Conservation (phyloP, 1,140 invertebrate species). For the Trichogramma pretiosum region DNA sequence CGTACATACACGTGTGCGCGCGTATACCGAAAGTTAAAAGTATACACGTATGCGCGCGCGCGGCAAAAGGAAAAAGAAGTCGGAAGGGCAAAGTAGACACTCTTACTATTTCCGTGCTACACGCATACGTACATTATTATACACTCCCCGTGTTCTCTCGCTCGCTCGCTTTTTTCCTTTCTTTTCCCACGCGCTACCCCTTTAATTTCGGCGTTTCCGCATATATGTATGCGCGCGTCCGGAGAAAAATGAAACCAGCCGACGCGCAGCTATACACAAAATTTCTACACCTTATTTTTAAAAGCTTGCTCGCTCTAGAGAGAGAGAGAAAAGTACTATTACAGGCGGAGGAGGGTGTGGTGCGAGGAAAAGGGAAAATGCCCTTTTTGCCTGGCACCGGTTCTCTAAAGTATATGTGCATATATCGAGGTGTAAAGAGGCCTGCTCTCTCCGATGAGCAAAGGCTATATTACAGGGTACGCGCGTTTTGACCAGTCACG, state of each 20-base stretch:
- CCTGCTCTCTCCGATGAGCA: background rate
- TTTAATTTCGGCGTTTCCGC: constrained; percentile 11
- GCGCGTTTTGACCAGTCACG: too few species aligned
- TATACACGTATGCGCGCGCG: too few species aligned
- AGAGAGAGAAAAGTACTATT: too few species aligned
- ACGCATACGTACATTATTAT: background rate
- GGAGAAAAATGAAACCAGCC: constrained; percentile 3
- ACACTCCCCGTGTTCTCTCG: background rate
- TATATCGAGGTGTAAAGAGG: background rate
- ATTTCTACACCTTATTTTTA: too few species aligned
- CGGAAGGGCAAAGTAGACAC: background rate
- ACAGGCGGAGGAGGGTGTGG: background rate
- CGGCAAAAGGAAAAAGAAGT: too few species aligned
- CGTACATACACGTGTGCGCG: constrained; percentile 4
- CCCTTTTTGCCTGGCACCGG: background rate
- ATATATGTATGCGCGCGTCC: background rate
- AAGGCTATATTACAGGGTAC: too few species aligned
- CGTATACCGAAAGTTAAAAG: constrained; percentile 8
- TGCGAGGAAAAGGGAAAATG: background rate
- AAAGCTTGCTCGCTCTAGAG: too few species aligned
- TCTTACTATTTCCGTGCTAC: constrained; percentile 3
- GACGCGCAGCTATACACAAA: background rate
- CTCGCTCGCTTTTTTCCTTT: background rate
- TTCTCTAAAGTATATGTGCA: background rate
- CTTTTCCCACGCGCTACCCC: background rate